phyloP scores from a whole-genome alignment of 2,113 vertebrate genomes.

The Stomatorhinus ivindoensis region DNA sequence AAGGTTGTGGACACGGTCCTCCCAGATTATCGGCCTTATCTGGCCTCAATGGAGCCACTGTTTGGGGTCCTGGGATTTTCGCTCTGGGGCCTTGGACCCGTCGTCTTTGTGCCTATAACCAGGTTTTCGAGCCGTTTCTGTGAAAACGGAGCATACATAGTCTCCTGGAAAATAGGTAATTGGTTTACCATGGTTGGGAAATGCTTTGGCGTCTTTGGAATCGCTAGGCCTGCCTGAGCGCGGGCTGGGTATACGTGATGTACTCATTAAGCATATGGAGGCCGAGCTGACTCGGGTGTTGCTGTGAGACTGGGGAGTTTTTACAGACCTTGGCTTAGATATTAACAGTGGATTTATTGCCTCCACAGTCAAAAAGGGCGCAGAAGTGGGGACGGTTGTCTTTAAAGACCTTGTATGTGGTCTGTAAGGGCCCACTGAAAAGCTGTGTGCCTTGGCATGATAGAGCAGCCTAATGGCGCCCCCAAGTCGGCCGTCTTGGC shows the following conservation, averaged over 20 bases:
- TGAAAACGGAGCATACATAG: neutral
- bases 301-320: neutral
- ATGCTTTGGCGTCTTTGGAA: neutral
- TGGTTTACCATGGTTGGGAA: neutral
- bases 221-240: neutral
- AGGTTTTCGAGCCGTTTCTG: neutral
- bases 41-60: constrained; percentile 6
- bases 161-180: neutral
- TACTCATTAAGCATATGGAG: neutral
- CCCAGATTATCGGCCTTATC: neutral
- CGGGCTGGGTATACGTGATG: neutral
- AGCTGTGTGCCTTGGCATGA: no score
- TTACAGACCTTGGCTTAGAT: neutral
- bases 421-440: no score
- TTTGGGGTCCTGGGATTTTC: constrained; percentile 2
- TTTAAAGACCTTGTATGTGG: neutral
- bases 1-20: neutral
- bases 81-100: neutral
- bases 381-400: neutral
- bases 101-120: neutral
- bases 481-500: neutral
- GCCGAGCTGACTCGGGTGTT: neutral
- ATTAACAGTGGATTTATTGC: neutral
- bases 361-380: neutral
- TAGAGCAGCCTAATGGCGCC: neutral